Percentiles rank a stretch among this genome's conserved stretches.
These are phyloP conservation scores for Hirudo medicinalis DNA, from an alignment of 1,140 invertebrate genomes.

Conservation along the genomic window DNA sequence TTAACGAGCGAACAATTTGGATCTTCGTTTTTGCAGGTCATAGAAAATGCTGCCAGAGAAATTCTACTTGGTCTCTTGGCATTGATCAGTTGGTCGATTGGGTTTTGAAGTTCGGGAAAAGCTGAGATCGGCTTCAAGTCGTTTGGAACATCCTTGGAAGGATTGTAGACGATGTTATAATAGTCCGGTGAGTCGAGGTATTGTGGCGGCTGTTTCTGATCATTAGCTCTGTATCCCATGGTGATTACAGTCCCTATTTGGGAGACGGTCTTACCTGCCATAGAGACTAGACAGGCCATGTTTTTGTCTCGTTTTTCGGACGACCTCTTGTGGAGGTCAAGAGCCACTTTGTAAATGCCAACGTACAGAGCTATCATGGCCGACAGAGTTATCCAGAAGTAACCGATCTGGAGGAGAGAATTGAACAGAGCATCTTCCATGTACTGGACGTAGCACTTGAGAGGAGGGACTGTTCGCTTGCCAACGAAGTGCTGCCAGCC, in stretches of 20 bases:
- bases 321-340: constrained; percentile 90
- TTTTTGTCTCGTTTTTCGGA: constrained; percentile 55
- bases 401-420: constrained; percentile 89
- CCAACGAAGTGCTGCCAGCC: constrained; percentile 97
- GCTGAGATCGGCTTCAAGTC: too few species aligned
- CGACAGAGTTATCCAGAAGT: constrained; percentile 79
- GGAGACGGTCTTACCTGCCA: constrained; percentile 9
- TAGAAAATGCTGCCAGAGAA: too few species aligned
- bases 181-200: too few species aligned
- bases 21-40: too few species aligned
- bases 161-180: too few species aligned
- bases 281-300: constrained; percentile 28
- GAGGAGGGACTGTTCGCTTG: constrained; percentile 52
- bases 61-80: too few species aligned
- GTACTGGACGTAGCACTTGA: constrained; percentile 92
- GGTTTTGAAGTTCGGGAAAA: too few species aligned
- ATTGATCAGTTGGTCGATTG: too few species aligned
- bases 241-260: not conserved
- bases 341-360: constrained; percentile 91
- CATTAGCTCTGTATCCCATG: too few species aligned
- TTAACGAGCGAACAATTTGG: too few species aligned
- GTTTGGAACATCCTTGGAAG: too few species aligned
- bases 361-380: constrained; percentile 59
- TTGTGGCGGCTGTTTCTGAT: too few species aligned
- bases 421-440: constrained; percentile 94